A percentile compares a stretch with the other conserved stretches of the same genome.
phyloP scores from a whole-genome alignment of 2,113 vertebrate genomes.

The Menura novaehollandiae region DNA sequence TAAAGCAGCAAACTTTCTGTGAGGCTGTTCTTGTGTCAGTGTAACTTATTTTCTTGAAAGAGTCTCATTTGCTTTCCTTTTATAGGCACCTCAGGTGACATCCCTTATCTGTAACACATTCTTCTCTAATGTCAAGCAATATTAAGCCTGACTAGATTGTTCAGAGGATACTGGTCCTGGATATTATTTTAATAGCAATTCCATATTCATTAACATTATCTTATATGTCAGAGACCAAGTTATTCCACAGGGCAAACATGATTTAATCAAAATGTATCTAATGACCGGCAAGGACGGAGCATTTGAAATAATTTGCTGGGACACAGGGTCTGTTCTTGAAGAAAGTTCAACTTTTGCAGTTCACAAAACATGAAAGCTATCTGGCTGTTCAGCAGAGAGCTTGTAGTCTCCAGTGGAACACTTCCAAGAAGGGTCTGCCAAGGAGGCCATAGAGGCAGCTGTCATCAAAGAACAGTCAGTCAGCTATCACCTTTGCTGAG shows the following conservation, averaged over 20 bases:
- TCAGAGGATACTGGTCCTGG: background rate
- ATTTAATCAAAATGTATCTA: background rate
- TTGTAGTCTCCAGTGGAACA: background rate
- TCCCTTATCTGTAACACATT: background rate
- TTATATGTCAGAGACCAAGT: background rate
- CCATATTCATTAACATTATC: background rate
- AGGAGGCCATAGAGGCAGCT: background rate
- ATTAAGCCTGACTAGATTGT: background rate
- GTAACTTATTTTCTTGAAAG: background rate
- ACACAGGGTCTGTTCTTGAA: background rate
- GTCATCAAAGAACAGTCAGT: conserved; percentile 16
- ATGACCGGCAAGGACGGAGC: background rate
- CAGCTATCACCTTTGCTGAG: conserved; percentile 9
- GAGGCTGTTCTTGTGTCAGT: background rate
- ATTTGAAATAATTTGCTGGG: background rate
- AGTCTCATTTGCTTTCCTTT: background rate
- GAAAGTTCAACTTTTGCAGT: background rate
- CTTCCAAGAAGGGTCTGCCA: conserved; percentile 12
- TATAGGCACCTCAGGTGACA: background rate
- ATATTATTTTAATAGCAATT: background rate
- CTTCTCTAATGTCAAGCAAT: background rate
- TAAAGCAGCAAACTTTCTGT: background rate
- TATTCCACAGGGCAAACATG: background rate
- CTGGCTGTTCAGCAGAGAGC: background rate
- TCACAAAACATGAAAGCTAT: background rate